Base-by-base conservation (phyloP, 2,888 invertebrate species). In the Ophraella communa region DNA sequence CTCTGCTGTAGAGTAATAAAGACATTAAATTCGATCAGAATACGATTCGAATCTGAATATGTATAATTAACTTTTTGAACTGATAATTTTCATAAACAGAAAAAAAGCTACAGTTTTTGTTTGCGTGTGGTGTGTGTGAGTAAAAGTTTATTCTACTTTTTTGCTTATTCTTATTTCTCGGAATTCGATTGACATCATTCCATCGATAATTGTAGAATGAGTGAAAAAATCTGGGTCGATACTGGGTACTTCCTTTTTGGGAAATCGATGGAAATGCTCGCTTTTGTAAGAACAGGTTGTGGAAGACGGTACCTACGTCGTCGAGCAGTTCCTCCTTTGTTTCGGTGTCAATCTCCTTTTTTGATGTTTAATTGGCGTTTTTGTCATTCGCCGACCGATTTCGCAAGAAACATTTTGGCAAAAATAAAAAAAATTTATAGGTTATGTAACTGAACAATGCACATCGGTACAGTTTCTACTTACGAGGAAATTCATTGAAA, bases 191-290 rank as follows among this genome's bases (percentile, higher is more conserved):
- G 65, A 69, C 69, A 69, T 65, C 33, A 59, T 65, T 69, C 56
- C 59, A 52, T 52, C 56, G 21, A 55, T 63, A 64, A 55, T 65
- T 64, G 65, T 62, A 70, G 64, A 66, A 70, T 64, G 51, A 55
- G 61, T 27, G 52, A 65, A 70, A 69, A 70, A 70, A 70, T 68
- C 67, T 67, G 55, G 70, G 70, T 68, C 69, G 54, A 7, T 52
- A 49, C 51, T 62, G 56, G 8, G 35, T 35, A 64, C 56, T 65
- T 69, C 65, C 68, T 66, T 64, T 66, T 64, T 49, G 63, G 58
- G 68, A 59, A 27, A 52, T 56, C 62, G 20, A 56, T 66, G 65
- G 49, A 60, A 62, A 67, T 67, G 35, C n/a, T n/a, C n/a, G n/a
- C 52, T 55, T 55, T 42, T 47, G 51, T 60, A 27, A 27, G 45